These are phyloP conservation scores for Matsumyia berberina DNA, from an alignment of 2,888 invertebrate genomes.

Conservation along the genomic window DNA sequence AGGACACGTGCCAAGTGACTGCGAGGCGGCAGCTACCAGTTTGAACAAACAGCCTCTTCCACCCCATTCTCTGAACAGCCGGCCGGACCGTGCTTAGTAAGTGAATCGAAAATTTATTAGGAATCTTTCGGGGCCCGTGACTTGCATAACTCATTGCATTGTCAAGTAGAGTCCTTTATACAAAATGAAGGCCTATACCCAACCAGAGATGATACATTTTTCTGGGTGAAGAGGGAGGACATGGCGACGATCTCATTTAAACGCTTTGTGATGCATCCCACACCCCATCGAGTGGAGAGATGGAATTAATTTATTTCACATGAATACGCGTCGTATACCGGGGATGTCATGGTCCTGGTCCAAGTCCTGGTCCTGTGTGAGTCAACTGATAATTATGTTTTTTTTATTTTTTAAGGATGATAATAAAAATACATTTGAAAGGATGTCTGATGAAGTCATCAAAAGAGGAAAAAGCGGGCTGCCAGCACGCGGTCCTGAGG, in stretches of 20 bases:
- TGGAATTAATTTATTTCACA: slow-evolving; percentile 74
- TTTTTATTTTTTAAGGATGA: slow-evolving; percentile 47
- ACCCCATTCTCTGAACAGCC: slow-evolving; percentile 31
- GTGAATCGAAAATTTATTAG: slow-evolving; percentile 73
- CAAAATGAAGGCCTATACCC: background rate
- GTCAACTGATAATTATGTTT: slow-evolving; percentile 44
- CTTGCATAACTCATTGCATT: slow-evolving; percentile 76
- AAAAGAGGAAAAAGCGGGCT: slow-evolving; percentile 37
- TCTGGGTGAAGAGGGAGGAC: background rate
- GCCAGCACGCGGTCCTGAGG: background rate
- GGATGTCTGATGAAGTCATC: slow-evolving; percentile 65
- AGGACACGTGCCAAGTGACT: slow-evolving; percentile 69
- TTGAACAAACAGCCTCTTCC: slow-evolving; percentile 32
- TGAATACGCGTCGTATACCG: slow-evolving; percentile 55
- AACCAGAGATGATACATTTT: slow-evolving; percentile 53
- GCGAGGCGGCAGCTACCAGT: slow-evolving; percentile 53
- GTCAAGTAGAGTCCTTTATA: slow-evolving; percentile 50
- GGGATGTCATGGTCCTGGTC: slow-evolving; percentile 32
- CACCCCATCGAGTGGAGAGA: slow-evolving; percentile 25
- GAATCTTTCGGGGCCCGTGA: slow-evolving; percentile 67
- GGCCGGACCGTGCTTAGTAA: slow-evolving; percentile 44
- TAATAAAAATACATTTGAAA: slow-evolving; percentile 58
- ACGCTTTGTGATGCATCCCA: slow-evolving; percentile 54
- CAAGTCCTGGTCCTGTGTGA: slow-evolving; percentile 2
- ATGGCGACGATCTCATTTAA: slow-evolving; percentile 46